These are phyloP conservation scores for Drosophila varians DNA, from an alignment of 1,140 invertebrate species.

Conservation along the genomic window DNA sequence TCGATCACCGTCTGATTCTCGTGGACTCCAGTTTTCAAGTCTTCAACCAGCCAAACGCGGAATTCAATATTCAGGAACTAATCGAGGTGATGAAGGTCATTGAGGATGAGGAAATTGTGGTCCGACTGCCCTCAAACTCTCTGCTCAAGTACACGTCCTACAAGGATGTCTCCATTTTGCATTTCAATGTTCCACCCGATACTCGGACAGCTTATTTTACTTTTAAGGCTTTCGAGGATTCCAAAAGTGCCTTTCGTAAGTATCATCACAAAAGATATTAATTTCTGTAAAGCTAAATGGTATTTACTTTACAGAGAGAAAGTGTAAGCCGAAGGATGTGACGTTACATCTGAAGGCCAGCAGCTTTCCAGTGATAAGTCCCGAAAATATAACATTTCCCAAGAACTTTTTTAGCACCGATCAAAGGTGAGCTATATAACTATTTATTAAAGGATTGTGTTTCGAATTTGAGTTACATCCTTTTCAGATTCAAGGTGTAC, in stretches of 20 bases:
- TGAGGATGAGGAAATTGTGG: slow-evolving; percentile 67
- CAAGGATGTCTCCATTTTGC: slow-evolving; percentile 82
- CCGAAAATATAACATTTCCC: slow-evolving; percentile 89
- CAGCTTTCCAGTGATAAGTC: slow-evolving; percentile 90
- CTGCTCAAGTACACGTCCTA: slow-evolving; percentile 79
- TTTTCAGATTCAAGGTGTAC: slow-evolving; percentile 53
- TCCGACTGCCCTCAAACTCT: slow-evolving; percentile 80
- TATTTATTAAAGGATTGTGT: accelerated
- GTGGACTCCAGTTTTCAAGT: slow-evolving; percentile 53
- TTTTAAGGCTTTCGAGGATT: slow-evolving; percentile 80
- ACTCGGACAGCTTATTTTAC: slow-evolving; percentile 67
- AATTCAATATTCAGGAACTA: slow-evolving; percentile 47
- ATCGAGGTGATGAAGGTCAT: slow-evolving; percentile 55
- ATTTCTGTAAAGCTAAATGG: not conserved
- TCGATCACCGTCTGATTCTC: slow-evolving; percentile 27
- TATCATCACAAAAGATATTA: slow-evolving; percentile 1
- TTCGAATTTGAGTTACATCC: not conserved
- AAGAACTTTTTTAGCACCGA: slow-evolving; percentile 86
- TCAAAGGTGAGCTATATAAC: slow-evolving; percentile 44
- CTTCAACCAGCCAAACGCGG: slow-evolving; percentile 31
- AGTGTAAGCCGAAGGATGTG: slow-evolving; percentile 86
- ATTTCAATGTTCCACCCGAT: slow-evolving; percentile 74
- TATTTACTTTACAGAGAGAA: slow-evolving; percentile 79
- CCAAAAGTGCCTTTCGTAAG: slow-evolving; percentile 82
- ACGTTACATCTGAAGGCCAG: slow-evolving; percentile 89